Conservation (phyloP, 1,140 invertebrate species). For the Drosophila nigromelanica region DNA sequence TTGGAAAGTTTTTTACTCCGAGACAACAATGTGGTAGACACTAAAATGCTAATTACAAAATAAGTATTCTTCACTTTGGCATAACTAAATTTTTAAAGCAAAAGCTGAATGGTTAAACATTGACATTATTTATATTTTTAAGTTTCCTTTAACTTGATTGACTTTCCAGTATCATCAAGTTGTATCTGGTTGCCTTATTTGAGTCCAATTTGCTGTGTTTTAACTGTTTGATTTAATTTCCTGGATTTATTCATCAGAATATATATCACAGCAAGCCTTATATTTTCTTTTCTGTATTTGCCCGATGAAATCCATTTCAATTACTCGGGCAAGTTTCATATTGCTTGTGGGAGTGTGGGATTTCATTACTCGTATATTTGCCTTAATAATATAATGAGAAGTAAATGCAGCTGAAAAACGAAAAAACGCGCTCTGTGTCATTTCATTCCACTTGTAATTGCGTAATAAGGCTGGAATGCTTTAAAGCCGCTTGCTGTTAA, state of each 20-base stretch:
- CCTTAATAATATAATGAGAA: conserved; percentile 55
- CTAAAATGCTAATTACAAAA: too few species aligned
- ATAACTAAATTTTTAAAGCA: not conserved
- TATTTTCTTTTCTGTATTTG: conserved; percentile 4
- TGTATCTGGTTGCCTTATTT: too few species aligned
- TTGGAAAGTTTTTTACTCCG: too few species aligned
- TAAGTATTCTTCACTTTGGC: too few species aligned
- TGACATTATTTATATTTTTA: too few species aligned
- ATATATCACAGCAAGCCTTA: too few species aligned
- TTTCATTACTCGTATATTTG: conserved; percentile 64
- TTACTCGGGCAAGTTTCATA: conserved; percentile 9
- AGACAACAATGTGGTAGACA: too few species aligned
- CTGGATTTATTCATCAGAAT: not conserved
- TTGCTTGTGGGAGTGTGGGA: conserved; percentile 10
- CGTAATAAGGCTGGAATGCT: conserved; percentile 73
- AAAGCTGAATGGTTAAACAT: too few species aligned
- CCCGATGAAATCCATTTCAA: conserved; percentile 6
- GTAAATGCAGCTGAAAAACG: conserved; percentile 42
- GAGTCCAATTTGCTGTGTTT: too few species aligned
- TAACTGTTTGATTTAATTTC: not conserved
- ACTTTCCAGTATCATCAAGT: too few species aligned
- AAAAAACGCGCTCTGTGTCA: conserved; percentile 43
- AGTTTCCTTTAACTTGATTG: too few species aligned
- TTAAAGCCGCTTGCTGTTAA: conserved; percentile 76
- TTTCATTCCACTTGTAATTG: conserved; percentile 74